Evolutionary conservation across 2,888 invertebrate genomes (phyloP), one percentile per base, ranked within the genome.

Genomic region (Oeneis ivallda): DNA sequence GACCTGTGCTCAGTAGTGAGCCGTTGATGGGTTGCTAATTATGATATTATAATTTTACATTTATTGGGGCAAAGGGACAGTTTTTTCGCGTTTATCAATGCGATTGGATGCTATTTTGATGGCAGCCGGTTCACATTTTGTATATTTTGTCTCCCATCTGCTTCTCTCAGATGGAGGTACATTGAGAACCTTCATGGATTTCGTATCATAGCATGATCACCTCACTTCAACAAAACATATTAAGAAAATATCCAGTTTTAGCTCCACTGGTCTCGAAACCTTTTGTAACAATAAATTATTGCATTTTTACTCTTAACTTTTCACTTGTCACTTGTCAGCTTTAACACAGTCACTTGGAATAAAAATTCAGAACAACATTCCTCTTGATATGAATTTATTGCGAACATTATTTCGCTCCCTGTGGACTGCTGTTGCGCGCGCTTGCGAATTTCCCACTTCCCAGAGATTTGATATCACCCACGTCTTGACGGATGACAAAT

Each of bases 301-400:
- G 41, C 50, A 49, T 49, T 49, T 49, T 13, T 9, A 37, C 37
- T 52, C 8, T 11, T n/a, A n/a, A 10, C 26, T 50, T 50, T 50
- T 19, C 17, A 54, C 39, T 41, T 32, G 41, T 19, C 17, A 54
- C 39, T 41, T 32, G 41, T 13, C 57, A 37, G 32, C 19, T 57
- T 57, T 57, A 26, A 43, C 39, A 17, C 26, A 47, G 59, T 47
- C 43, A 34, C 34, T 59, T 15, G 13, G n/a, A 59, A 54, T 34
- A 45, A 32, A 49, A 50, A 41, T 45, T 53, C 47, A 53, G 50
- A 41, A 56, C 56, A 68, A 68, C 62, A 66, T 66, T 66, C 62
- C 59, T 50, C 66, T 65, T 70, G 67, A 71, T 71, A 66, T 73
- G 66, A 71, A 74, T 74, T 74, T 74, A 73, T 74, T 72, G 65